These are phyloP conservation scores for Darwinula stevensoni DNA, from an alignment of 2,888 invertebrate species.

Conservation along the genomic window DNA sequence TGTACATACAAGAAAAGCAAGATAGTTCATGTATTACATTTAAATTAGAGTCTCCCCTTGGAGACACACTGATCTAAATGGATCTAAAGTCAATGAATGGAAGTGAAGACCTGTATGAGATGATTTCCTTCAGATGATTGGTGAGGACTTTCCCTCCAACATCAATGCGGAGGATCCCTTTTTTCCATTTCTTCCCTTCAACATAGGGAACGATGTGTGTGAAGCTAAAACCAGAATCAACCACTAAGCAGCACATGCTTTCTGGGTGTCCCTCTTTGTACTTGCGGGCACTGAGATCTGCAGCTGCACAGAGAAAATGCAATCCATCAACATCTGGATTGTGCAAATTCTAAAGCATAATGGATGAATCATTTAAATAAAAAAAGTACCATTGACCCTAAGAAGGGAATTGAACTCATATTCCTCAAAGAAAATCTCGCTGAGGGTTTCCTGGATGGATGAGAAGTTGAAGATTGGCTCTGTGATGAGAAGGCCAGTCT, in stretches of 20 bases:
- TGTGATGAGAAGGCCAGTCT: slow-evolving; percentile 54
- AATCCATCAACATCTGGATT: slow-evolving; percentile 4
- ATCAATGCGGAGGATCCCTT: slow-evolving; percentile 52
- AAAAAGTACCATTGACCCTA: too few relatives aligned
- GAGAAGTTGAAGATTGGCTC: slow-evolving; percentile 82
- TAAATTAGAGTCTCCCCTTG: too few relatives aligned
- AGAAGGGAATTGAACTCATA: slow-evolving; percentile 47
- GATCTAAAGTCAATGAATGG: too few relatives aligned
- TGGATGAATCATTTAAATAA: slow-evolving; percentile 7
- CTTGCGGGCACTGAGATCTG: slow-evolving; percentile 44
- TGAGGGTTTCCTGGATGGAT: slow-evolving; percentile 69
- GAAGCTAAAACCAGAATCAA: slow-evolving; percentile 86
- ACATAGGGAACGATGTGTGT: slow-evolving; percentile 80
- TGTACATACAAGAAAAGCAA: too few relatives aligned
- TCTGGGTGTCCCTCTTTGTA: slow-evolving; percentile 25
- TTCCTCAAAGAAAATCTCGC: slow-evolving; percentile 91
- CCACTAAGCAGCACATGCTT: slow-evolving; percentile 37
- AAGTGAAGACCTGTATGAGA: slow-evolving; percentile 52
- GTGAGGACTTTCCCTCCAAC: slow-evolving; percentile 89
- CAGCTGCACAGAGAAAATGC: slow-evolving; percentile 20
- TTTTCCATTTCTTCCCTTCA: slow-evolving; percentile 33
- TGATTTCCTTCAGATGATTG: slow-evolving; percentile 86
- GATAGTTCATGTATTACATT: too few relatives aligned
- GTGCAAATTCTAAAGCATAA: slow-evolving; percentile 3
- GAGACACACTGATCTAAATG: too few relatives aligned